These are phyloP conservation scores for Antennarius maculatus DNA, from an alignment of 2,797 vertebrate species.

Conservation along the genomic window DNA sequence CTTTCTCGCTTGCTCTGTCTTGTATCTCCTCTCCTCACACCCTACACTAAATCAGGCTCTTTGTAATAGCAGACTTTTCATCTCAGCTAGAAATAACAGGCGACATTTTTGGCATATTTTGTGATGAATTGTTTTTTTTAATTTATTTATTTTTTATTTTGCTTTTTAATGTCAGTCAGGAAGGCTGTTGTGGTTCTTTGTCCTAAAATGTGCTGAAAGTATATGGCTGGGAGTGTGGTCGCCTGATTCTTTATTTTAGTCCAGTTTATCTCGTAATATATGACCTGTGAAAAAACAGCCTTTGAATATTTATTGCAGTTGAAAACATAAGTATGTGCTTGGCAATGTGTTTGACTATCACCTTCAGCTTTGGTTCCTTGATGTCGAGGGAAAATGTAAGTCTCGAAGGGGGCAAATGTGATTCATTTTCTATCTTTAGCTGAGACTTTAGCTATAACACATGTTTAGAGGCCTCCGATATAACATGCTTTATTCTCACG, in stretches of 20 bases:
- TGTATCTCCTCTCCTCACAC: constrained; percentile 71
- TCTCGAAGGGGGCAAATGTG: constrained; percentile 33
- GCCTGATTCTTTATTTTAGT: constrained; percentile 67
- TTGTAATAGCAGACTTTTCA: constrained; percentile 80
- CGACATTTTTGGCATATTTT: constrained; percentile 80
- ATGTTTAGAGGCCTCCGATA: constrained; percentile 73
- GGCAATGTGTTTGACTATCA: constrained; percentile 42
- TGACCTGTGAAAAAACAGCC: constrained; percentile 45
- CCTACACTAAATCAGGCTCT: constrained; percentile 80
- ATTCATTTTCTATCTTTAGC: constrained; percentile 72
- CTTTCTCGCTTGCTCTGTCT: constrained; percentile 44
- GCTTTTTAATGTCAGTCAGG: constrained; percentile 68
- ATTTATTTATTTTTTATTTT: constrained; percentile 7
- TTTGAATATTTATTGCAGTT: constrained; percentile 57
- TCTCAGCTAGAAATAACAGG: constrained; percentile 76
- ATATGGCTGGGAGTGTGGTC: constrained; percentile 65
- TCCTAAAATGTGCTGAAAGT: constrained; percentile 77
- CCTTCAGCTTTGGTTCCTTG: constrained; percentile 33
- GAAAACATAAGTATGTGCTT: constrained; percentile 38
- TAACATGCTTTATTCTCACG: constrained; percentile 66
- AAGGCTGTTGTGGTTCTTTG: constrained; percentile 72
- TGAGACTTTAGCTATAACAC: constrained; percentile 57
- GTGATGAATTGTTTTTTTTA: constrained; percentile 26
- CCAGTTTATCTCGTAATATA: constrained; percentile 56
- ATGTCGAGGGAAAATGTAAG: constrained; percentile 9